Base-by-base conservation (phyloP, 2,888 invertebrate species). In the Pteria penguin region DNA sequence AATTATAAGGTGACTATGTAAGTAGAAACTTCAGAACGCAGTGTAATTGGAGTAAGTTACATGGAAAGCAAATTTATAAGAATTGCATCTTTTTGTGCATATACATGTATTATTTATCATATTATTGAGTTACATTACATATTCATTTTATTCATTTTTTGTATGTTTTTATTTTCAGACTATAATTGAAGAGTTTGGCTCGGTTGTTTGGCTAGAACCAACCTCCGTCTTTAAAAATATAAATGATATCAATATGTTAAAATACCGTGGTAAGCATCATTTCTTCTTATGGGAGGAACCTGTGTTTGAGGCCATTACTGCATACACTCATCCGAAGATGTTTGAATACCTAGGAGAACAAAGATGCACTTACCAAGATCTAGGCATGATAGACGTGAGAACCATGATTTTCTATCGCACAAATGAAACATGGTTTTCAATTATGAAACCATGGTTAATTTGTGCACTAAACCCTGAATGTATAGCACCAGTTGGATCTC, bases 361-460 rank as follows among this genome's bases (percentile, higher is more conserved):
- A 1, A 62, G 89, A 24, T 89, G 89, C 63, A 76, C 84, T 5
- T 88, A 83, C 52, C 55, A 70, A 8, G 88, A 87, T 2, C 72
- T 79, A 1, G 84, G 84, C 14, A 69, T 89, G 72, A 72, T 87
- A 31, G 86, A 84, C 45, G 75, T 84, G 0, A 82, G 83, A 27
- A 78, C 83, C 0, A 81, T 89, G 73, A 86, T 84, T n/a, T 80
- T 88, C 31, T 88, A 86, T 72, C 76, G 83, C 57, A 86, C 86
- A 24, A 84, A 86, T 52, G 61, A 52, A 0, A 86, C 86, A 1
- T 87, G 88, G 87, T 71, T 65, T 14, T 69, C 78, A 26, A 71
- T 89, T 2, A 86, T 89, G 86, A 87, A 86, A 69, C 89, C 89
- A 11, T 88, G 87, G 89, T 68, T 89, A 18, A 86, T 84, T 36